Evolutionary conservation across 1,140 invertebrate species (phyloP), one percentile per base, ranked within the genome.

Genomic region (Sesamia nonagrioides): DNA sequence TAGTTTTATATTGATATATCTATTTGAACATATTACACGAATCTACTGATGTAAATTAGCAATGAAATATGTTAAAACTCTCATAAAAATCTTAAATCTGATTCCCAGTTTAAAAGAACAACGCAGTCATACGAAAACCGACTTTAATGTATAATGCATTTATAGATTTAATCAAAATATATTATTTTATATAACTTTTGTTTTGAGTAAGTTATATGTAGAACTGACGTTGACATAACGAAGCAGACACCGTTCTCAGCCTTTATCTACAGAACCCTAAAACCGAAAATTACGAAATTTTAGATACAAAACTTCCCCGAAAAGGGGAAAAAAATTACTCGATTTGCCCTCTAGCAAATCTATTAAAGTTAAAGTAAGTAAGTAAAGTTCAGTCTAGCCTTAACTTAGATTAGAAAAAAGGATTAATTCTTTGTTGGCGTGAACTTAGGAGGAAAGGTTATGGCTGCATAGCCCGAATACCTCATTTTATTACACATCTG

Each of bases 401-500:
- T 63, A 63, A 63, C n/a, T 63, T 63, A 63, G 60, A 75, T 61
- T 63, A 61, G 58, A 63, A 61, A 75, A 63, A 61, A 61, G 73
- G 73, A 54, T 80, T 80, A 80, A 80, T 80, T 80, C 56, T 66
- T 80, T 66, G 56, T 33, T 48, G 45, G 52, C 63, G 35, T 27
- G 27, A 60, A 77, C 54, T 80, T 60, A 77, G 74, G 82, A 77
- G 80, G 27, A 54, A 60, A 74, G 76, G 81, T 78, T 80, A 78
- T 77, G 77, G 82, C 75, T 72, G 77, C 82, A 87, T 88, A 84
- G 77, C 84, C 83, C 82, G 79, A 84, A 83, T 88, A 81, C 85
- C 85, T 82, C 60, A 77, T 88, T 86, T 88, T 88, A 88, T 88
- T 88, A 77, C 81, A 72, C 27, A 45, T n/a, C 48, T 80, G 69